A percentile compares a stretch with the other conserved stretches of the same genome.
Evolutionary conservation across 2,113 vertebrate genomes (phyloP).

Genomic region (Sorex araneus): DNA sequence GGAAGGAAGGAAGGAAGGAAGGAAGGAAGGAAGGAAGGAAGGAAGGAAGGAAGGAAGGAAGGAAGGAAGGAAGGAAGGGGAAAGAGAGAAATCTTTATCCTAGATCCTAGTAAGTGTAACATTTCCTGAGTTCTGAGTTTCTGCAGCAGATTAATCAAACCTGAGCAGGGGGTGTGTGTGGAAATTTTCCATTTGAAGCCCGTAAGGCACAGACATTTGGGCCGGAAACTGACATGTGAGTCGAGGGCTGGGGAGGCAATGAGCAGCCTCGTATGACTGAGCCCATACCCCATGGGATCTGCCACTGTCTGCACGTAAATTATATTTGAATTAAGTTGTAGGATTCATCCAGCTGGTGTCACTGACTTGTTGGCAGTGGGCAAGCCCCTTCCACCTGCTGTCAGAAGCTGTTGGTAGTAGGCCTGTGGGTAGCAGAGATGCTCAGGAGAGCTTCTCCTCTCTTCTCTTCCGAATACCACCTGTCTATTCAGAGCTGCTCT

Average conservation of each 20-base stretch:
- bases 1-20: too few relatives aligned
- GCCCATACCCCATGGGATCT: not conserved
- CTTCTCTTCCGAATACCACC: slow-evolving; percentile 10
- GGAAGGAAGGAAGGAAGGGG: too few relatives aligned
- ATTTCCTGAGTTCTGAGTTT: slow-evolving; percentile 17
- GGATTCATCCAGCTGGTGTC: not conserved
- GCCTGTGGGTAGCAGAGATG: not conserved
- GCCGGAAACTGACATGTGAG: not conserved
- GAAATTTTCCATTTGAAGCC: not conserved
- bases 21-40: too few relatives aligned
- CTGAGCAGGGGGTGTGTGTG: not conserved
- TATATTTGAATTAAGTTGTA: not conserved
- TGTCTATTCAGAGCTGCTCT: slow-evolving; percentile 5
- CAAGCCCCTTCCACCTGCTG: not conserved
- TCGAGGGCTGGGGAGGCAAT: too few relatives aligned
- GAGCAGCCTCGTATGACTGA: not conserved
- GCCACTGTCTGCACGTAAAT: not conserved
- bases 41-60: too few relatives aligned
- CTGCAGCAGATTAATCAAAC: slow-evolving; percentile 13
- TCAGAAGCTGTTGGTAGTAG: not conserved
- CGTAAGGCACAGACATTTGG: not conserved
- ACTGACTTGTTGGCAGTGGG: not conserved
- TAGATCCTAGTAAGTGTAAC: not conserved
- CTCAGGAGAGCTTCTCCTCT: not conserved
- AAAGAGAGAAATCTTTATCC: too few relatives aligned